Base-by-base conservation (phyloP, 2,113 vertebrate genomes). In the Rhagologus leucostigma region DNA sequence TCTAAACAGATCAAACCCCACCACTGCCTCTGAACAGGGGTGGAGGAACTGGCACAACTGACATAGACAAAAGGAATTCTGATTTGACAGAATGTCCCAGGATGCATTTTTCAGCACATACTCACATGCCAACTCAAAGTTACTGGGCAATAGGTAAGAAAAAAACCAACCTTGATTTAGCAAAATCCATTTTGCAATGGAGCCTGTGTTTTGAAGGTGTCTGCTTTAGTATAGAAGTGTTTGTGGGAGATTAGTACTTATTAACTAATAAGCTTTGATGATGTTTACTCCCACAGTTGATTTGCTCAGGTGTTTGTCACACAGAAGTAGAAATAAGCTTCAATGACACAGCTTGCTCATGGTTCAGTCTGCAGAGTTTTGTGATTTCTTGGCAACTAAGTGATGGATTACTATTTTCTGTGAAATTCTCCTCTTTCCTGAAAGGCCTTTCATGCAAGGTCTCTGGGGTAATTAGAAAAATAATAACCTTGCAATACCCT, bases 201-300 rank as follows among this genome's bases (percentile, higher is more conserved):
- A 84, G 22, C 32, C 47, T 62, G 59, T 69, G 65, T 89, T 95
- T 93, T 60, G 57, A 93, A 91, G 69, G 68, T 83, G 16, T 41
- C 52, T 92, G 67, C 87, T 88, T 93, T 59, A 73, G 74, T 44
- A 70, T 47, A 70, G n/a, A 73, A 86, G 71, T 78, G 78, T 95
- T 88, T 84, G 52, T 95, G 63, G 63, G 86, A 95, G 90, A 97
- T 97, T 94, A 96, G 78, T 95, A 70, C 71, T 88, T 96, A 95
- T 91, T 97, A 95, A 92, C 77, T 96, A 96, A 96, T 96, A 97
- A 93, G 68, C 71, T 92, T 94, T 95, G 95, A 94, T 97, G 89
- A 88, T 96, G 71, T 95, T 97, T 97, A 93, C 41, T 94, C 77
- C 88, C 83, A 55, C 57, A 84, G 87, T 78, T 95, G 89, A 91